Evolutionary conservation across 2,888 invertebrate genomes (phyloP).

Genomic region (Cabera pusaria): DNA sequence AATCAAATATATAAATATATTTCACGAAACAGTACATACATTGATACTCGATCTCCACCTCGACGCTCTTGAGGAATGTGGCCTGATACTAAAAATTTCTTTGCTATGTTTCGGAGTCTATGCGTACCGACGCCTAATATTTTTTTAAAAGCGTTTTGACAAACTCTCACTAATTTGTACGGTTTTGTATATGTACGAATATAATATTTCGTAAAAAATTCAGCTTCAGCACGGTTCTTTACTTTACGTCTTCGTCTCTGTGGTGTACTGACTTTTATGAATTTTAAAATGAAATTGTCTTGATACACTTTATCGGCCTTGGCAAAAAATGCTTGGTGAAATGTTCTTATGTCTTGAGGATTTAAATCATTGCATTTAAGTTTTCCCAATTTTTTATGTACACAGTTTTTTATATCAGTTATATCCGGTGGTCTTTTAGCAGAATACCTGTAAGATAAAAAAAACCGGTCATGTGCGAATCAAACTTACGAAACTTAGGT

Average conservation of each 20-base stretch:
- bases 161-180: conserved; percentile 24
- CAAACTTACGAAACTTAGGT: too few relatives aligned
- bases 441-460: conserved; percentile 5
- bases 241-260: conserved; percentile 13
- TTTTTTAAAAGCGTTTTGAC: conserved; percentile 28
- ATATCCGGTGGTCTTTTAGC: conserved; percentile 3
- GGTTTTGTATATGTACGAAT: conserved; percentile 25
- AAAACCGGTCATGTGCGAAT: too few relatives aligned
- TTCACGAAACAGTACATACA: too few relatives aligned
- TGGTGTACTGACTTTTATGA: conserved; percentile 21
- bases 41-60: conserved; percentile 28
- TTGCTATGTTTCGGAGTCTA: conserved; percentile 12
- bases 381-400: not conserved
- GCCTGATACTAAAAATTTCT: conserved; percentile 27
- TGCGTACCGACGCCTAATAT: conserved; percentile 20
- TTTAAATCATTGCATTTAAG: conserved; percentile 7
- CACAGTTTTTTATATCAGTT: conserved; percentile 1
- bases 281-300: conserved; percentile 33
- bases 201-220: conserved; percentile 10
- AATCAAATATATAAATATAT: too few relatives aligned
- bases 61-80: conserved; percentile 27
- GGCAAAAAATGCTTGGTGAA: conserved; percentile 12
- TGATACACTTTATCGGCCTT: conserved; percentile 26
- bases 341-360: conserved; percentile 23
- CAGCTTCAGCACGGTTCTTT: conserved; percentile 5